These are phyloP conservation scores for Grammomys dolichurus DNA, from an alignment of 2,113 vertebrate species.

Conservation along the genomic window DNA sequence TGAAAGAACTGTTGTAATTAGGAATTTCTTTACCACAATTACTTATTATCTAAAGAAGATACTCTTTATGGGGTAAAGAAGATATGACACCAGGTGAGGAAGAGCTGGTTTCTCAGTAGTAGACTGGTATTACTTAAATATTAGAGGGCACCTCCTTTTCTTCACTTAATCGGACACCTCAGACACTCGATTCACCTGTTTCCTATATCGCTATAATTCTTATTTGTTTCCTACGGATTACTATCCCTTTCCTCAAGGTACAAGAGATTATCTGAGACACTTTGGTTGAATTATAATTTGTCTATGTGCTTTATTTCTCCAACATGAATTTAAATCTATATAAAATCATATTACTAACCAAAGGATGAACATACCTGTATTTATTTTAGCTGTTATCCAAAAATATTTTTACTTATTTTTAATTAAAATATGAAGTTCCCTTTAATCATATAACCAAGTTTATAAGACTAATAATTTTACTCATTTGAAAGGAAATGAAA, in stretches of 20 bases:
- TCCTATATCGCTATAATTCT: not conserved
- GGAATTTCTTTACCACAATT: not conserved
- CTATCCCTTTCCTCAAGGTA: not conserved
- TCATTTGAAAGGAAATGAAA: constrained; percentile 27
- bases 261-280: not conserved
- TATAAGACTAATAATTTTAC: not conserved
- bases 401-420: not conserved
- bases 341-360: not conserved
- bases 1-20: not conserved
- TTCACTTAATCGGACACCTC: not conserved
- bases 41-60: not conserved
- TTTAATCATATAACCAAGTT: not conserved
- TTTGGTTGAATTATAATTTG: not conserved
- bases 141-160: not conserved
- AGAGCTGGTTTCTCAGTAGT: not conserved
- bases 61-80: not conserved
- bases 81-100: not conserved
- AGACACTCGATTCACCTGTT: not conserved
- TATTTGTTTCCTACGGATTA: not conserved
- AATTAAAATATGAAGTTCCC: not conserved
- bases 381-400: not conserved
- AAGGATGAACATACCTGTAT: not conserved
- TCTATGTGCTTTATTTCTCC: not conserved
- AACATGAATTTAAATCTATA: not conserved
- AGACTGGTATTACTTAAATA: not conserved